These are phyloP conservation scores for Stigmatopora argus DNA, from an alignment of 2,113 vertebrate genomes.

Conservation along the genomic window DNA sequence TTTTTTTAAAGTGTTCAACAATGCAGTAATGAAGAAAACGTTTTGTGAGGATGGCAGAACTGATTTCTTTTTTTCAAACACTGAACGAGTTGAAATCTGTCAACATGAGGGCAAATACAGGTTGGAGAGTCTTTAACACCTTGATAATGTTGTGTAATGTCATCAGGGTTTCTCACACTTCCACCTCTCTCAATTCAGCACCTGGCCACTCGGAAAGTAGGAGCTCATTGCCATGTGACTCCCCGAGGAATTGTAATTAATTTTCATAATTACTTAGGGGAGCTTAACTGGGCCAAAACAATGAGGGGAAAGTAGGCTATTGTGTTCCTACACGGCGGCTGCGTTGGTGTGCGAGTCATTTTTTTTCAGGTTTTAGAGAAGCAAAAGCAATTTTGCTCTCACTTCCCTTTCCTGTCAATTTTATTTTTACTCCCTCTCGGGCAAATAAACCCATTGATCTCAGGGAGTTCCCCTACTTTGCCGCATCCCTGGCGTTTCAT, in stretches of 20 bases:
- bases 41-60: too few relatives aligned
- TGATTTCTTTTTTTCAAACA: too few relatives aligned
- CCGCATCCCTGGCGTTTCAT: conserved; percentile 56
- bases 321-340: conserved; percentile 21
- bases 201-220: conserved; percentile 33
- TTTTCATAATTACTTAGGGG: conserved; percentile 69
- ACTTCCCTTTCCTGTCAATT: conserved; percentile 25
- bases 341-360: conserved; percentile 5
- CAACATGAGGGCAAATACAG: too few relatives aligned
- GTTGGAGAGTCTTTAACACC: background rate
- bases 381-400: conserved; percentile 3
- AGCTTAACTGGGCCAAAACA: conserved; percentile 38
- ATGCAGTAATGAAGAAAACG: too few relatives aligned
- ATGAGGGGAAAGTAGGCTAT: conserved; percentile 49
- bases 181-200: conserved; percentile 12
- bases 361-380: conserved; percentile 5
- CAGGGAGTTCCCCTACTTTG: conserved; percentile 48
- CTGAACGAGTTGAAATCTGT: background rate
- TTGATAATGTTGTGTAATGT: background rate
- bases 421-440: background rate
- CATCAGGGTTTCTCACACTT: background rate
- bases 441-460: conserved; percentile 52
- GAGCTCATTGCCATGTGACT: conserved; percentile 49
- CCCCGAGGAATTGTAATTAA: conserved; percentile 63
- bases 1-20: too few relatives aligned